A percentile compares a stretch with the other conserved stretches of the same genome.
These are phyloP conservation scores for Tapirus indicus DNA, from an alignment of 2,797 vertebrate genomes.

Conservation along the genomic window DNA sequence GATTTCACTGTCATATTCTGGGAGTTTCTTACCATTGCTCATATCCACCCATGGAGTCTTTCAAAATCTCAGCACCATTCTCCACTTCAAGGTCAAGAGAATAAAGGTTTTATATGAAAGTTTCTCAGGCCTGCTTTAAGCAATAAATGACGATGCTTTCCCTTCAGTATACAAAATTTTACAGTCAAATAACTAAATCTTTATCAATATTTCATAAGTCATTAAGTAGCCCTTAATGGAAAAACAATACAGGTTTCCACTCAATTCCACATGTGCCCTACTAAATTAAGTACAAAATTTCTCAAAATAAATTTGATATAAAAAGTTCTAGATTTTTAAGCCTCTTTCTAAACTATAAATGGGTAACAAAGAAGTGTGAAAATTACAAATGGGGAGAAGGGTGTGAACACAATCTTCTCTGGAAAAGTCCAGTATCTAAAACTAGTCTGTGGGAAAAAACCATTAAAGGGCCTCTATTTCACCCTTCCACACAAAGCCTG, in stretches of 20 bases:
- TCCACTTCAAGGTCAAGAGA: conserved; percentile 32
- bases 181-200: conserved; percentile 37
- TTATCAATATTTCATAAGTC: conserved; percentile 46
- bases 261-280: not conserved
- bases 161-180: not conserved
- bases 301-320: conserved; percentile 28
- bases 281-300: conserved; percentile 49
- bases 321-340: conserved; percentile 28
- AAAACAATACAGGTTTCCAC: not conserved
- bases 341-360: conserved; percentile 48
- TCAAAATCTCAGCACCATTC: not conserved
- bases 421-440: conserved; percentile 32
- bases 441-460: not conserved
- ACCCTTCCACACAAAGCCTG: not conserved
- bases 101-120: not conserved
- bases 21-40: not conserved
- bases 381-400: conserved; percentile 38
- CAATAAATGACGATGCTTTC: conserved; percentile 4
- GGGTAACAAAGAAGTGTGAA: not conserved
- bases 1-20: not conserved
- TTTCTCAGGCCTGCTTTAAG: conserved; percentile 41
- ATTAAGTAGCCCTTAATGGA: not conserved
- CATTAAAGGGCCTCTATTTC: not conserved
- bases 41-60: not conserved
- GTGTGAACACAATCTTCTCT: conserved; percentile 5